Evolutionary conservation across 2,888 invertebrate species (phyloP).

Genomic region (Noctua fimbriata): DNA sequence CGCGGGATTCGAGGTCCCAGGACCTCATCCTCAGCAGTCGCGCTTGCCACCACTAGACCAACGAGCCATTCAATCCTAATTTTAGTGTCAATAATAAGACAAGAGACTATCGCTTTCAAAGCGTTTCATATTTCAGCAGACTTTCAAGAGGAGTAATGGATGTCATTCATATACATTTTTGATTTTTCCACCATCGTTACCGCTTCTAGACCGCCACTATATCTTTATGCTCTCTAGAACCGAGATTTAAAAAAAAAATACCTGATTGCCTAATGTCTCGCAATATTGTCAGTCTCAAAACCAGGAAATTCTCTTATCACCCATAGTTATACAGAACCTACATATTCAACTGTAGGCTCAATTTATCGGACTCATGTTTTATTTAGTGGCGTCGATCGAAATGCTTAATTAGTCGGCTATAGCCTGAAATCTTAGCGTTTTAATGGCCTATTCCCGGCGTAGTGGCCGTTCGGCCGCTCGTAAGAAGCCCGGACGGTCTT

Average conservation of each 20-base stretch:
- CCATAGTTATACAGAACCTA: neutral
- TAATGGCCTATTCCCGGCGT: slow-evolving; percentile 56
- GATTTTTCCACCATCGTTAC: neutral
- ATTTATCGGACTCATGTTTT: slow-evolving; percentile 56
- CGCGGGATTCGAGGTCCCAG: too few relatives aligned
- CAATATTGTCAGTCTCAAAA: neutral
- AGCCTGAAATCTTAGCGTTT: slow-evolving; percentile 60
- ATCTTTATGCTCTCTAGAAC: neutral
- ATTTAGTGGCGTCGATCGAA: slow-evolving; percentile 53
- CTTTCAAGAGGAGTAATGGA: too few relatives aligned
- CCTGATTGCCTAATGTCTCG: neutral
- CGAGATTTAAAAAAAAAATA: neutral
- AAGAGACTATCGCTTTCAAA: too few relatives aligned
- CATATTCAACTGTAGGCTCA: slow-evolving; percentile 30
- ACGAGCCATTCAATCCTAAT: too few relatives aligned
- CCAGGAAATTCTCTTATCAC: neutral
- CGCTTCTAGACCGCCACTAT: neutral
- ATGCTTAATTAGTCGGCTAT: slow-evolving; percentile 57
- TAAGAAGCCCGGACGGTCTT: slow-evolving; percentile 54
- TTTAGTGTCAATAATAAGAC: too few relatives aligned
- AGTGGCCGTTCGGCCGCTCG: slow-evolving; percentile 54
- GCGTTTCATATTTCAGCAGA: too few relatives aligned
- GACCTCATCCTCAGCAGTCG: too few relatives aligned
- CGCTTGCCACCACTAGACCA: too few relatives aligned
- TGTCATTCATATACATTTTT: neutral